Evolutionary conservation across 2,797 vertebrate genomes (phyloP), one percentile per base, ranked within the genome.

Genomic region (Phalloptychus januarius): DNA sequence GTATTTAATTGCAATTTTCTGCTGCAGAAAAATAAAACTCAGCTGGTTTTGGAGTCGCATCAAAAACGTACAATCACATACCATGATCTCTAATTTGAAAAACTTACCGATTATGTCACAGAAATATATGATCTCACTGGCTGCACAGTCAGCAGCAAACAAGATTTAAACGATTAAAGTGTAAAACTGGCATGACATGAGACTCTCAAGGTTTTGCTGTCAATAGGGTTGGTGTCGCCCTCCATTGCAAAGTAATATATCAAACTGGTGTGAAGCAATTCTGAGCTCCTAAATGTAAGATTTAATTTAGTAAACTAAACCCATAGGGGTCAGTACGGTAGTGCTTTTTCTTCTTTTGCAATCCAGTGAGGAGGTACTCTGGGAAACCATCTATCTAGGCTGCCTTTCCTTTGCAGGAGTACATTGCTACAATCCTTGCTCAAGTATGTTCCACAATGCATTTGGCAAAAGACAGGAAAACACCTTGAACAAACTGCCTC

Each of bases 391-490:
- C n/a, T 15, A 74, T 71, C 33, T 2, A 20, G 54, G 46, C 28
- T 75, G 58, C 79, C 28, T 75, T 79, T 63, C 12, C 18, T 70
- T 81, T 75, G 75, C 23, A 69, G 33, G 63, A 77, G n/a, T 54
- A 77, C 31, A 44, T 79, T 74, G 74, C 69, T 72, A 16, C 13
- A 74, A 73, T 63, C 42, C n/a, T 50, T 50, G 18, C 31, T 58
- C 50, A 48, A 84, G 71, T 80, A 58, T 40, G 25, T 76, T 71
- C 61, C 7, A 38, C 33, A 45, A 18, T 67, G 54, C 33, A 69
- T 18, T 44, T 23, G 13, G 33, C 15, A 76, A 78, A 74, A 74
- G 15, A 3, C 11, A 42, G 42, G 52, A 11, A 61, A 40, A 75
- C 75, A 72, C 25, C 31, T 48, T 42, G 3, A 38, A 70, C 15